Conservation (phyloP, 2,797 vertebrate species). For the Heliangelus exortis region DNA sequence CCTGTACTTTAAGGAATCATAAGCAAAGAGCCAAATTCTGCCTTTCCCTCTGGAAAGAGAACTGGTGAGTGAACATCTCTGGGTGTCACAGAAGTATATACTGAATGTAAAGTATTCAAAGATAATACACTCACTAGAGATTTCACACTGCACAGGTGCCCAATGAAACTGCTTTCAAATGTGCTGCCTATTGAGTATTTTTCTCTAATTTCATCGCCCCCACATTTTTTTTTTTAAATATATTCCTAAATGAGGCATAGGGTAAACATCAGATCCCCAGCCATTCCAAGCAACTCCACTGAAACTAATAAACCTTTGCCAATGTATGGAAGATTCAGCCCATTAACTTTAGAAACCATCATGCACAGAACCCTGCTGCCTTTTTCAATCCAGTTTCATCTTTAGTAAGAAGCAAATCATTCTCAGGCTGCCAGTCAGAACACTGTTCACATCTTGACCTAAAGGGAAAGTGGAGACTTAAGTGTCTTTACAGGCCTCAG, state of each 20-base stretch:
- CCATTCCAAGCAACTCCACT: not conserved
- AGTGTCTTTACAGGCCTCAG: not conserved
- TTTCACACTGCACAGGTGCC: conserved; percentile 11
- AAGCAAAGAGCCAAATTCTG: not conserved
- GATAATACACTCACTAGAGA: not conserved
- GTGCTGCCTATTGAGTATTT: not conserved
- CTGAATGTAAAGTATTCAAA: not conserved
- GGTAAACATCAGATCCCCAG: not conserved
- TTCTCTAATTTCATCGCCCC: not conserved
- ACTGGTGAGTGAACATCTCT: not conserved
- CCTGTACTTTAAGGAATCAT: not conserved
- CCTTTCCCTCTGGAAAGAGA: not conserved
- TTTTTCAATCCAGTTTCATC: not conserved
- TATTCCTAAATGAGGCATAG: conserved; percentile 4
- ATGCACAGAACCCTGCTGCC: conserved; percentile 6
- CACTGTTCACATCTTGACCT: not conserved
- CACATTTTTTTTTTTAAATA: not conserved
- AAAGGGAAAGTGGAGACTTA: not conserved
- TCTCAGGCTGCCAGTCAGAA: not conserved
- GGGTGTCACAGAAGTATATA: not conserved
- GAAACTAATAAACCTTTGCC: conserved; percentile 16
- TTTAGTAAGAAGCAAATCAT: not conserved
- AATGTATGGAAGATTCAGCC: not conserved
- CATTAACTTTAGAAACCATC: conserved; percentile 30
- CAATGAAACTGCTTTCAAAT: not conserved